phyloP scores from a whole-genome alignment of 2,113 vertebrate genomes.

The Bos taurus region ARS-UCD2.0 NC_037337.1:37854001-37854500 shows the following conservation, averaged over 20 bases:
- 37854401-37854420: conserved; percentile 5
- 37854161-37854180: background rate
- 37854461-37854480: background rate
- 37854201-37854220: background rate
- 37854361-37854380: background rate
- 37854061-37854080: background rate
- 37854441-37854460: background rate
- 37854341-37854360: background rate
- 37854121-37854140: background rate
- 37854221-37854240: conserved; percentile 5
- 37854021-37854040: background rate
- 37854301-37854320: background rate
- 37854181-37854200: background rate
- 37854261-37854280: background rate
- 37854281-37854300: conserved; percentile 7
- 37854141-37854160: background rate
- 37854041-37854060: background rate
- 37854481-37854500: background rate
- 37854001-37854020: background rate
- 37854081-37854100: background rate
- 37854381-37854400: background rate
- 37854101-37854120: background rate
- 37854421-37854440: background rate
- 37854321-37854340: background rate
- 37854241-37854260: conserved; percentile 20